These are phyloP conservation scores for Tiphia femorata DNA, from an alignment of 2,888 invertebrate genomes.

Conservation along the genomic window DNA sequence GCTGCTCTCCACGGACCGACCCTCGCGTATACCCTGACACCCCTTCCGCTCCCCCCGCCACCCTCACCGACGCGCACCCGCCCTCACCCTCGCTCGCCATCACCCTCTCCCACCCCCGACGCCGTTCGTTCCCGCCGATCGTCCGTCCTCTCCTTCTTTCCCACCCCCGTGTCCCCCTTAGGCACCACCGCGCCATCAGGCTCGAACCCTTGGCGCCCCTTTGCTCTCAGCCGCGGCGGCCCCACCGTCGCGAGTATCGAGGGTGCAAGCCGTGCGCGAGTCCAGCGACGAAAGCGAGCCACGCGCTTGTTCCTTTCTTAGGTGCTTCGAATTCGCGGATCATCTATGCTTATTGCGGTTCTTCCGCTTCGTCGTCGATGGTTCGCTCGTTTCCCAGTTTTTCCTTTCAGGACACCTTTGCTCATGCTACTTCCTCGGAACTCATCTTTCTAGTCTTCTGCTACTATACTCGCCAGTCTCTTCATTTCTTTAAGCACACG, in stretches of 20 bases:
- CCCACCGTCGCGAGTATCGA: constrained; percentile 34
- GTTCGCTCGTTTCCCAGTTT: too few species aligned
- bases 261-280: constrained; percentile 2
- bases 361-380: neutral
- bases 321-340: neutral
- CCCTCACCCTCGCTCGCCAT: constrained; percentile 39
- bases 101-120: constrained; percentile 15
- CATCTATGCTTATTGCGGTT: neutral
- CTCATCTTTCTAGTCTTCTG: too few species aligned
- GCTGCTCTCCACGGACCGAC: constrained; percentile 2
- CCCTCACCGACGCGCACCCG: neutral
- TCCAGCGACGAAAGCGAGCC: constrained; percentile 5
- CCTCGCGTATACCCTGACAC: neutral
- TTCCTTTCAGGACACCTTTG: too few species aligned
- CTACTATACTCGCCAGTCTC: too few species aligned
- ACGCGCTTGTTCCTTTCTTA: constrained; percentile 3
- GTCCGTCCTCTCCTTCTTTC: neutral
- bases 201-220: constrained; percentile 61
- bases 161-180: constrained; percentile 25
- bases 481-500: too few species aligned
- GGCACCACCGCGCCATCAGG: constrained; percentile 49
- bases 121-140: constrained; percentile 11
- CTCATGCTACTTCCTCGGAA: too few species aligned
- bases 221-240: constrained; percentile 59
- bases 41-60: constrained; percentile 26